Base-by-base conservation (phyloP, 2,113 vertebrate genomes). In the Amblyornis subalaris region DNA sequence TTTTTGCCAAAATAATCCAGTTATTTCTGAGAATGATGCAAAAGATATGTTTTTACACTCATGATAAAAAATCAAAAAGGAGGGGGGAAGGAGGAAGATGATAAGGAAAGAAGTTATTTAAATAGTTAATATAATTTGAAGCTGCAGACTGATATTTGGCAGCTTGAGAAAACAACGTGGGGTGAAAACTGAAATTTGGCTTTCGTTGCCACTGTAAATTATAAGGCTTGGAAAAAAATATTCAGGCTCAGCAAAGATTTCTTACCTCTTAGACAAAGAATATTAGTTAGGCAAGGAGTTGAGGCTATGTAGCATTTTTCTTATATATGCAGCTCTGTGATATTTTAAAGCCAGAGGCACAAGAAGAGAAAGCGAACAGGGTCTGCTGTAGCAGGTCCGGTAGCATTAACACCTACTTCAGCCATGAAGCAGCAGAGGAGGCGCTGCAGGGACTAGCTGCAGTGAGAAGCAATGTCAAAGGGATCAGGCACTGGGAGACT, bases 121-220 rank as follows among this genome's bases (percentile, higher is more conserved):
- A 90, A 89, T 51, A 88, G 24, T 55, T 51, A 95, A 82, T 44
- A 40, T 91, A 89, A 94, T 86, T 90, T 80, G 62, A 90, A 89
- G 42, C 64, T 94, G 76, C 26, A 86, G 93, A 94, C 35, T 95
- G 91, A 93, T 58, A 58, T 47, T 81, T 95, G 89, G 80, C 84
- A 94, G 50, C 35, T 74, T 25, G 9, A 7, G 8, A 62, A 70
- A 64, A 70, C 28, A 62, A 35, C 20, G 25, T 51, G 38, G 60
- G 26, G 35, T 81, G 47, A 92, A 90, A 86, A 73, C 1, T 62
- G 38, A 88, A 85, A 77, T 92, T 16, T 45, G 57, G 31, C 54
- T 85, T 89, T 82, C 61, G 16, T 45, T 85, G 12, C 25, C 17
- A 35, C 24, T 65, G 29, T 38, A 85, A 77, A 88, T 73, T 44